These are phyloP conservation scores for Cyclopterus lumpus DNA, from an alignment of 2,797 vertebrate species.

Conservation along the genomic window DNA sequence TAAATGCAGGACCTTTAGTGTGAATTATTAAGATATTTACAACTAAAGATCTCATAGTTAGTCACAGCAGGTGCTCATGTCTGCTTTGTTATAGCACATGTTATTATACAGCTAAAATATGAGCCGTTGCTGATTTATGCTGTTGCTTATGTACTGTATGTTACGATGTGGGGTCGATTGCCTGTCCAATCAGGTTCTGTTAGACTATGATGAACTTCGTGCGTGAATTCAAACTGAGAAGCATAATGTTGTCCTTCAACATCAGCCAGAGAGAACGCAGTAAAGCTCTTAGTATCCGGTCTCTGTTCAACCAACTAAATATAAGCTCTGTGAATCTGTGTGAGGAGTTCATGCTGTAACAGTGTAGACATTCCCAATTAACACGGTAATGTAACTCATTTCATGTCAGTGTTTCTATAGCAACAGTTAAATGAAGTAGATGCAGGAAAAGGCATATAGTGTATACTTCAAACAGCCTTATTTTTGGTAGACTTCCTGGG, in stretches of 20 bases:
- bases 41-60: too few relatives aligned
- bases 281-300: background rate
- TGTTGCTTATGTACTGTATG: too few relatives aligned
- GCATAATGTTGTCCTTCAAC: background rate
- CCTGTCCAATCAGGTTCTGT: background rate
- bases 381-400: background rate
- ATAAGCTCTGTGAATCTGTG: background rate
- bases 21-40: too few relatives aligned
- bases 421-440: background rate
- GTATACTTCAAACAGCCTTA: background rate
- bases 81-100: too few relatives aligned
- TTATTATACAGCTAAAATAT: background rate
- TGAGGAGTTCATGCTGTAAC: background rate
- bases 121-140: background rate
- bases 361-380: background rate
- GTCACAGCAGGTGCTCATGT: too few relatives aligned
- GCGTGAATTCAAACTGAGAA: background rate
- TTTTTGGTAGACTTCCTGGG: constrained; percentile 4
- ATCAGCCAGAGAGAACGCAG: background rate
- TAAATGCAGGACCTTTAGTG: too few relatives aligned
- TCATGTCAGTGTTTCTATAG: background rate
- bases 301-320: background rate
- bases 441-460: constrained; percentile 1
- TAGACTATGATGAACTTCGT: background rate
- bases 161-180: background rate